Percentiles rank a stretch among this genome's conserved stretches.
These are phyloP conservation scores for Mesocricetus auratus DNA, from an alignment of 2,113 vertebrate species.

Conservation along the genomic window DNA sequence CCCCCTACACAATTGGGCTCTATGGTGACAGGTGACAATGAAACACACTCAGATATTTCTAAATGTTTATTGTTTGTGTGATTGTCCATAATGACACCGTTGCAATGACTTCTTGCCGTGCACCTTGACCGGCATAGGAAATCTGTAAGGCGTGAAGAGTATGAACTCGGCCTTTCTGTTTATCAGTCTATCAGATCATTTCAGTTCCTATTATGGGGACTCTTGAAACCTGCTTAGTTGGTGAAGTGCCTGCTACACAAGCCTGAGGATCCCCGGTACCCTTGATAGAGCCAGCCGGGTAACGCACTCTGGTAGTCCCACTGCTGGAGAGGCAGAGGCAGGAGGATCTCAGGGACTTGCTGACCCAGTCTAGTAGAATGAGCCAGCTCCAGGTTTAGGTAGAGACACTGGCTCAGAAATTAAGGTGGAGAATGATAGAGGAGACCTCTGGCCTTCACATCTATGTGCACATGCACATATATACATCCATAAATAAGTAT, in stretches of 20 bases:
- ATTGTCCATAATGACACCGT: not conserved
- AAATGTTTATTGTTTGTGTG: slow-evolving; percentile 11
- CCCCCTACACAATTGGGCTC: not conserved
- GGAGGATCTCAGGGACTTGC: not conserved
- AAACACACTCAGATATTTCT: not conserved
- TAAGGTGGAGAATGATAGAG: not conserved
- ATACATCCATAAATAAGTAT: not conserved
- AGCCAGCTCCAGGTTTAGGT: not conserved
- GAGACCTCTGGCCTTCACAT: not conserved
- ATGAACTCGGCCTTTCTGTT: not conserved
- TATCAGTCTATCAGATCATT: not conserved
- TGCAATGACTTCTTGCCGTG: not conserved
- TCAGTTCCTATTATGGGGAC: not conserved
- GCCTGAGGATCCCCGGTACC: not conserved
- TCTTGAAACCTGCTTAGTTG: not conserved
- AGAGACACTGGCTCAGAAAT: not conserved
- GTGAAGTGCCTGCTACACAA: not conserved
- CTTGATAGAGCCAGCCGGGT: not conserved
- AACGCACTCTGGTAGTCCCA: not conserved
- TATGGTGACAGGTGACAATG: not conserved
- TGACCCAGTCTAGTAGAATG: not conserved
- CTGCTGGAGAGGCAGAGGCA: not conserved
- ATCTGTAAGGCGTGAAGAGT: not conserved
- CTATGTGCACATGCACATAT: not conserved
- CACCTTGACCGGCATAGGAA: not conserved